A percentile compares a stretch with the other conserved stretches of the same genome.
Evolutionary conservation across 2,797 vertebrate species (phyloP).

Genomic region (Champsocephalus esox): DNA sequence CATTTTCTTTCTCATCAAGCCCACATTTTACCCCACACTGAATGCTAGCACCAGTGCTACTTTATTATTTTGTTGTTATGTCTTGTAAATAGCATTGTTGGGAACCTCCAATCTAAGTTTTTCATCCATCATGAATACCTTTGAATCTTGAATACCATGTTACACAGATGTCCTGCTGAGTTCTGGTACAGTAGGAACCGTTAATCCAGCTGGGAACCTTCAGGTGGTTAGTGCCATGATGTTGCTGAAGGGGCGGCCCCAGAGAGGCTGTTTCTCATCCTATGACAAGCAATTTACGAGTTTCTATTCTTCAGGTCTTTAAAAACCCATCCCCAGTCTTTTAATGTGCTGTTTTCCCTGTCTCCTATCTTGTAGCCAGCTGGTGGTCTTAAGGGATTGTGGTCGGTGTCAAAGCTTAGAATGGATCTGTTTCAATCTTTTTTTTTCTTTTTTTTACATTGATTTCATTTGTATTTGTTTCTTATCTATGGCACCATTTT

Average conservation of each 20-base stretch:
- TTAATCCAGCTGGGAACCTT: constrained; percentile 31
- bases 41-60: background rate
- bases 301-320: constrained; percentile 26
- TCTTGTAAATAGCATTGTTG: too few relatives aligned
- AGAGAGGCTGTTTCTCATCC: constrained; percentile 37
- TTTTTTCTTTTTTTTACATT: background rate
- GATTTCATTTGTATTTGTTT: background rate
- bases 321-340: background rate
- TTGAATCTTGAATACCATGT: background rate
- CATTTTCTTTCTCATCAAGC: constrained; percentile 14
- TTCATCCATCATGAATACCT: too few relatives aligned
- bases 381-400: background rate
- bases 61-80: too few relatives aligned
- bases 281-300: constrained; percentile 31
- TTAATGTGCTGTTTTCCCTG: constrained; percentile 22
- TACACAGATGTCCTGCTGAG: constrained; percentile 20
- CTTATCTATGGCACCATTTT: background rate
- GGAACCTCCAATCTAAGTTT: too few relatives aligned
- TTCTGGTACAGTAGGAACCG: background rate
- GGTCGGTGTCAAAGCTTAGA: background rate
- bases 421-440: background rate
- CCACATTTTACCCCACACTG: too few relatives aligned
- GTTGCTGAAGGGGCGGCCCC: constrained; percentile 24
- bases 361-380: constrained; percentile 2
- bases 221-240: constrained; percentile 28